phyloP scores from a whole-genome alignment of 2,888 invertebrate species.

The Cerastoderma edule region DNA sequence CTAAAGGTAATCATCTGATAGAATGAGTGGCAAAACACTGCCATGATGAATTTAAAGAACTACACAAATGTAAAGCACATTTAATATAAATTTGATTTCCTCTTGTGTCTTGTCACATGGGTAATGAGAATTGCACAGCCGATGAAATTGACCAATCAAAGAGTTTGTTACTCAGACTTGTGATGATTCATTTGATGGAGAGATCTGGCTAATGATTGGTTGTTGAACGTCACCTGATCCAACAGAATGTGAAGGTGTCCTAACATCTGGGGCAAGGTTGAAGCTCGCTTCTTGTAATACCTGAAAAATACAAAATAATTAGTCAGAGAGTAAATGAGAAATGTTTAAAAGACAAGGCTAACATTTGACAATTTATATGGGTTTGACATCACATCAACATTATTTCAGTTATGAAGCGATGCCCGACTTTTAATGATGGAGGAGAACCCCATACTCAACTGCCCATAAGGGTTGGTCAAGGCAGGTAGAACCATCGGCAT shows the following conservation, averaged over 20 bases:
- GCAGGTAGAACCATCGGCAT: background rate
- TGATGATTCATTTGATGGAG: constrained; percentile 62
- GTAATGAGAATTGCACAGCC: no score
- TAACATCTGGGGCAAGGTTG: constrained; percentile 59
- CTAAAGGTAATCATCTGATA: no score
- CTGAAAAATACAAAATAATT: constrained; percentile 49
- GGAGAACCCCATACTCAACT: background rate
- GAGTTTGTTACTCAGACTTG: constrained; percentile 54
- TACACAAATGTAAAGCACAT: no score
- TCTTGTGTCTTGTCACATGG: no score
- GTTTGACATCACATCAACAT: background rate
- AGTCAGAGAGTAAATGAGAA: background rate
- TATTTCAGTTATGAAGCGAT: background rate
- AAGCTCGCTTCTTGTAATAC: constrained; percentile 72
- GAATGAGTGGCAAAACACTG: no score
- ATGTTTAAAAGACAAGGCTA: background rate
- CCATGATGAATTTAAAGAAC: no score
- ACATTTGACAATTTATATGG: background rate
- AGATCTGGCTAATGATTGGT: constrained; percentile 45
- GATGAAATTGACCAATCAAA: no score
- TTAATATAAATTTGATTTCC: no score
- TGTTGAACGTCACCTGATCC: constrained; percentile 62
- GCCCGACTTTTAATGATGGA: background rate
- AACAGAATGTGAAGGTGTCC: constrained; percentile 54
- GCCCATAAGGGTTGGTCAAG: background rate